Evolutionary conservation across 2,888 invertebrate genomes (phyloP), one percentile per base, ranked within the genome.

Genomic region (Limnephilus rhombicus): DNA sequence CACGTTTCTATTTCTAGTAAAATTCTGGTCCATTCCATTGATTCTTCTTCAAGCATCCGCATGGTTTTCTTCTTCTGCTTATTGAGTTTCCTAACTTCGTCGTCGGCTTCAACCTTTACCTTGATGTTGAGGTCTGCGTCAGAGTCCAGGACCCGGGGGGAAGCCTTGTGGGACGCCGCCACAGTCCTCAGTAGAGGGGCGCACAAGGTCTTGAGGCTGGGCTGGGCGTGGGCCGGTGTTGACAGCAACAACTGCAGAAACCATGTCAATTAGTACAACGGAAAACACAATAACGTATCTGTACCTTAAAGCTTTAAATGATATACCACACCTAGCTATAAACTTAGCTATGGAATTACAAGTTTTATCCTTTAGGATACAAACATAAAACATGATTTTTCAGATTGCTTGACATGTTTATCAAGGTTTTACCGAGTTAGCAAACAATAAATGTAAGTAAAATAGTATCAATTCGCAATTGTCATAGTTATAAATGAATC

Each of bases 141-240:
- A 15, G 18, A 12, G 15, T 15, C 31, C 7, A 37, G 68, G 41
- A 12, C 34, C 4, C 24, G 37, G 0, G 37, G n/a, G 15, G 89
- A 41, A 11, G 92, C n/a, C 15, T 13, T 45, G 11, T 81, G 94
- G 85, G 95, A 94, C 2, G 96, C 96, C 1, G 95, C 95, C 80
- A 96, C 94, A 41, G 95, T 95, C 94, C 95, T 95, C 7, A 96
- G 94, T 94, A 96, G 96, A 13, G 95, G 94, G 0, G 96, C 95
- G 94, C 95, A 95, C 12, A 96, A 94, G 0, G 96, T 94, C 92
- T 95, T 95, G 24, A 96, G 95, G 12, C 96, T 95, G 2, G 96
- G 96, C 15, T 96, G 94, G 95, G 96, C 96, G 94, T 96, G 96
- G 0, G 96, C 95, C 0, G 96, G 95, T 0, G 95, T 95, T 5